Evolutionary conservation across 1,140 invertebrate species (phyloP).

Genomic region (Drosophila neocordata): DNA sequence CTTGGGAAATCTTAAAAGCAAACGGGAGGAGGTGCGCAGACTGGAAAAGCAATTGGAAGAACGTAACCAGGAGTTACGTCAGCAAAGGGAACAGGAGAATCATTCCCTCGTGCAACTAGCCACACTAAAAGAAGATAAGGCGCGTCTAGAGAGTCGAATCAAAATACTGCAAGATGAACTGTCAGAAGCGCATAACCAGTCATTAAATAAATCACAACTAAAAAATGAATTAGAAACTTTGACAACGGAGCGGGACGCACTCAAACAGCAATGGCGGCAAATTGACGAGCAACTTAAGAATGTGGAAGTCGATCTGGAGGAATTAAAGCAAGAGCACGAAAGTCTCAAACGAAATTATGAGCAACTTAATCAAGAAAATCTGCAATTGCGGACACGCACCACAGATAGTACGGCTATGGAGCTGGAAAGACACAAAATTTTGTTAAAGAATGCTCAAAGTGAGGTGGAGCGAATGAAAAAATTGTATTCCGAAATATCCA

Average conservation of each 20-base stretch:
- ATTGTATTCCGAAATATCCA: constrained; percentile 72
- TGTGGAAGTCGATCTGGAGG: constrained; percentile 49
- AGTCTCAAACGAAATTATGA: constrained; percentile 53
- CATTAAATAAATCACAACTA: constrained; percentile 25
- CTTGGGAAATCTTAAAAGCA: constrained; percentile 64
- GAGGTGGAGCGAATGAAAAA: constrained; percentile 76
- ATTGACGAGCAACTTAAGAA: constrained; percentile 44
- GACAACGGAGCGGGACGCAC: constrained; percentile 36
- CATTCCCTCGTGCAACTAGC: constrained; percentile 64
- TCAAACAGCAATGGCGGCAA: constrained; percentile 38
- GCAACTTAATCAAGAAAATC: constrained; percentile 58
- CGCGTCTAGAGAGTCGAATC: constrained; percentile 57
- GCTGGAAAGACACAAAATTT: constrained; percentile 70
- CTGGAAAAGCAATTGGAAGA: constrained; percentile 65
- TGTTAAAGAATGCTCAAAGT: constrained; percentile 69
- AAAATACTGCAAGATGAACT: constrained; percentile 63
- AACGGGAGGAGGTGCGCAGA: constrained; percentile 72
- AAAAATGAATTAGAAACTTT: constrained; percentile 34
- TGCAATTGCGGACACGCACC: constrained; percentile 33
- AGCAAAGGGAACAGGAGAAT: constrained; percentile 68
- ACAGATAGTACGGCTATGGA: constrained; percentile 61
- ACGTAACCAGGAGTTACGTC: constrained; percentile 58
- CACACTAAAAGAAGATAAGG: constrained; percentile 66
- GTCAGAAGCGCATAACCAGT: constrained; percentile 37
- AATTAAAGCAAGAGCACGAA: constrained; percentile 60